Evolutionary conservation across 2,113 vertebrate species (phyloP).

Genomic region (Tachuris rubrigastra): DNA sequence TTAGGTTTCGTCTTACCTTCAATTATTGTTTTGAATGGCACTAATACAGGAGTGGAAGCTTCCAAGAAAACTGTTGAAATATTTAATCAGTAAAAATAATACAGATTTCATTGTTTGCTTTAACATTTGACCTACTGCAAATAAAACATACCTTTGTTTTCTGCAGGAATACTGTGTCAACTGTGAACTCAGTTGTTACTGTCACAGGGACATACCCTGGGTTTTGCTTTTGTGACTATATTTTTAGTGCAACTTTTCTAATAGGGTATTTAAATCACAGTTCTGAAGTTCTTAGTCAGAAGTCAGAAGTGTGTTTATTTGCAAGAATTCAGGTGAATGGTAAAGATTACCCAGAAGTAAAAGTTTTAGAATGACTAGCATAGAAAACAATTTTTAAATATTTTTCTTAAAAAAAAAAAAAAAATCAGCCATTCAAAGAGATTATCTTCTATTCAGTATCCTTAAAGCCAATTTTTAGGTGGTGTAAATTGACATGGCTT

Average conservation of each 20-base stretch:
- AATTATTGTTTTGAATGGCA: background rate
- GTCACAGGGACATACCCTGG: background rate
- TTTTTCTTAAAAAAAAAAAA: background rate
- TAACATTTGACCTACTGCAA: background rate
- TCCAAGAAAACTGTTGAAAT: background rate
- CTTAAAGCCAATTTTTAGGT: background rate
- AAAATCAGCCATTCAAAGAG: background rate
- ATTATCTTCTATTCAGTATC: background rate
- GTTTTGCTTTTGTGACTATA: background rate
- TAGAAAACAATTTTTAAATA: background rate
- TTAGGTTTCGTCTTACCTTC: background rate
- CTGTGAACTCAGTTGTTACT: background rate
- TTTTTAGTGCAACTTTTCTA: background rate
- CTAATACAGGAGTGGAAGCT: background rate
- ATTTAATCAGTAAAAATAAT: background rate
- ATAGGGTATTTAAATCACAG: background rate
- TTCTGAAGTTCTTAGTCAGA: background rate
- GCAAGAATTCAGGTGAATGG: background rate
- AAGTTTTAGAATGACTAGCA: background rate
- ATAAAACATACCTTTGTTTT: background rate
- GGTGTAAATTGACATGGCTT: background rate
- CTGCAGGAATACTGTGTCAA: background rate
- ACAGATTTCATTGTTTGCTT: background rate
- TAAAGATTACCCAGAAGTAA: background rate
- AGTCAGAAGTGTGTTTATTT: background rate